Base-by-base conservation (phyloP, 2,888 invertebrate species). In the Torymus aiolomorphi region DNA sequence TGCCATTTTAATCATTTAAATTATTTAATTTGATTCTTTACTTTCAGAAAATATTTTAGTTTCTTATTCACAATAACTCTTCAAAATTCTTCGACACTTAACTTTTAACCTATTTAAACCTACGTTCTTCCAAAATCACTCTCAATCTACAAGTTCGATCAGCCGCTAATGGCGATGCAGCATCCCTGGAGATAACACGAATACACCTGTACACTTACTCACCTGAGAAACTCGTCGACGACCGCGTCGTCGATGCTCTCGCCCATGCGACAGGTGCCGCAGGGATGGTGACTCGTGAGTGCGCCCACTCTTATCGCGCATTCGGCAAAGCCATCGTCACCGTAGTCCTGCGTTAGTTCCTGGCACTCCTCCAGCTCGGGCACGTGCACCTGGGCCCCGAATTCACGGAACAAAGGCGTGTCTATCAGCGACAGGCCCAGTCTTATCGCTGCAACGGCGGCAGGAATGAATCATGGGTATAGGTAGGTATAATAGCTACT, bases 201-300 rank as follows among this genome's bases (percentile, higher is more conserved):
- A 31, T 31, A 31, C 31, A 31, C 5, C 31, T 31, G 31, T 31
- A 5, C 31, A 31, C 31, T 5, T 31, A 11, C 57, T 70, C 85
- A 95, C 95, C 93, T 92, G 8, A 95, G 89, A 61, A 93, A 86
- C 2, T 93, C 90, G 86, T 96, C 95, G 0, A 96, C 94, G 0
- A 96, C 96, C 2, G 93, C 91, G 63, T 85, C 82, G 52, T 88
- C 91, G 83, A 76, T 13, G 14, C 62, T 18, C 14, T 62, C 66
- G 2, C 95, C 96, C 88, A 96, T 95, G 54, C 94, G 93, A 86
- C 95, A 95, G 0, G 95, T 96, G 13, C 97, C 96, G 0, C 94
- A 95, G 0, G 94, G 95, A 89, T 97, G 97, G 88, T 97, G 96
- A 0, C 95, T 95, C 0, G 95, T 93, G 31, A 95, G 91, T 0